A percentile compares a stretch with the other conserved stretches of the same genome.
Conservation (phyloP, 92 coral and sea anemone species). For the Pocillopora grandis region DNA sequence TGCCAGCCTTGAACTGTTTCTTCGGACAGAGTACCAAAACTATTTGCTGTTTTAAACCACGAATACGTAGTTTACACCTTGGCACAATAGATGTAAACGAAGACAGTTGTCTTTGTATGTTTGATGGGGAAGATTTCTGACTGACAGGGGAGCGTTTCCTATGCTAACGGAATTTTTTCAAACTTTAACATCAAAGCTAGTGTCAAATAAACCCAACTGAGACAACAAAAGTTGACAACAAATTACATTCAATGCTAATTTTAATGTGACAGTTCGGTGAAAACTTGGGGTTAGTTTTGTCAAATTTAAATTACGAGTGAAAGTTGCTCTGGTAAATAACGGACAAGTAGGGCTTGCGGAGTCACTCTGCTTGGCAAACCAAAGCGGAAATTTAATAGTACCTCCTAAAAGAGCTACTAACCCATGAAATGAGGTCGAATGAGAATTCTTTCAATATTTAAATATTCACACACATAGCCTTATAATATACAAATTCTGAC, state of each 20-base stretch:
- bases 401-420: slow-evolving; percentile 66
- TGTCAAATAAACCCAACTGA: slow-evolving; percentile 64
- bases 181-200: slow-evolving; percentile 22
- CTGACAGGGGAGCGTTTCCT: slow-evolving; percentile 5
- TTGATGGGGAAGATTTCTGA: not conserved
- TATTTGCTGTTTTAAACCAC: slow-evolving; percentile 77
- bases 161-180: slow-evolving; percentile 23
- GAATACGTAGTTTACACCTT: slow-evolving; percentile 77
- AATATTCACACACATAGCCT: slow-evolving; percentile 77
- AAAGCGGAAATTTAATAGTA: not conserved
- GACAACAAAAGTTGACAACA: slow-evolving; percentile 68
- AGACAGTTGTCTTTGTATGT: slow-evolving; percentile 34
- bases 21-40: slow-evolving; percentile 60
- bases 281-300: slow-evolving; percentile 91
- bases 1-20: slow-evolving; percentile 21
- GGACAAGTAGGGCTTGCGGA: slow-evolving; percentile 15
- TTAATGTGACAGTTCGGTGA: slow-evolving; percentile 90
- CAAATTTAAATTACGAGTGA: slow-evolving; percentile 84
- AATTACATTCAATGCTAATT: slow-evolving; percentile 79
- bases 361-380: slow-evolving; percentile 20
- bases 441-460: slow-evolving; percentile 69
- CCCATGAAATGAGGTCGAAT: slow-evolving; percentile 60
- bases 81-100: slow-evolving; percentile 70
- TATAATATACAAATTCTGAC: slow-evolving; percentile 76
- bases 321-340: slow-evolving; percentile 68